Percentiles rank a stretch among this genome's conserved stretches.
phyloP scores from a whole-genome alignment of 2,797 vertebrate species.

The Mico argentatus region DNA sequence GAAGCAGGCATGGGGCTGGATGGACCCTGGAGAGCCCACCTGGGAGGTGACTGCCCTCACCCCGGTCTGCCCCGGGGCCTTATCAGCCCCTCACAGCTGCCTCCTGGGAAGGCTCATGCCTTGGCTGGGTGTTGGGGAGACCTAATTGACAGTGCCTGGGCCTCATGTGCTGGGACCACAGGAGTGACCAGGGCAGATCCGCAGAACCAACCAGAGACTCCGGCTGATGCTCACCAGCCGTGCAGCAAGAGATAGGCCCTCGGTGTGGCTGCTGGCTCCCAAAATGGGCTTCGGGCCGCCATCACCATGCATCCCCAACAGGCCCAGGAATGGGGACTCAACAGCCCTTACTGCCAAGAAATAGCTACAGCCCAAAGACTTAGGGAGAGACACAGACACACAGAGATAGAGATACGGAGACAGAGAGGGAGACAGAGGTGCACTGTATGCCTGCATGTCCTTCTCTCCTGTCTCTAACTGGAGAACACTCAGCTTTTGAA shows the following conservation, averaged over 20 bases:
- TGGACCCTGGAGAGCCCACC: not conserved
- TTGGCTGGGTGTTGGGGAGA: not conserved
- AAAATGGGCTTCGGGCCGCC: too few relatives aligned
- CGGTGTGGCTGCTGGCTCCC: not conserved
- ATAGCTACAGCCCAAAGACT: not conserved
- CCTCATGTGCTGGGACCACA: not conserved
- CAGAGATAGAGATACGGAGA: not conserved
- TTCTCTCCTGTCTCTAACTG: rapidly evolving
- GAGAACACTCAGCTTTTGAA: rapidly evolving
- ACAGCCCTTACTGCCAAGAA: not conserved
- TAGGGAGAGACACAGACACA: not conserved
- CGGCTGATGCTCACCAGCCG: rapidly evolving
- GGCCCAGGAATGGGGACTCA: not conserved
- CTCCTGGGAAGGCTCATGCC: not conserved
- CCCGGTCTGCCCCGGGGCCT: not conserved
- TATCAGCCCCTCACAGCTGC: not conserved
- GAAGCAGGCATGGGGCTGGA: not conserved
- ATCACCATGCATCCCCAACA: not conserved
- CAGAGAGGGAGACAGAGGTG: too few relatives aligned
- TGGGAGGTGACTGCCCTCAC: not conserved
- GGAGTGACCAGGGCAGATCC: not conserved
- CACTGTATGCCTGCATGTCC: rapidly evolving
- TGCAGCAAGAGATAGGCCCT: too few relatives aligned
- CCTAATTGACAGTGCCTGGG: not conserved
- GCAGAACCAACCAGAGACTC: not conserved